A percentile compares a stretch with the other conserved stretches of the same genome.
Evolutionary conservation across 2,797 vertebrate genomes (phyloP).

Genomic region (Clamator glandarius): DNA sequence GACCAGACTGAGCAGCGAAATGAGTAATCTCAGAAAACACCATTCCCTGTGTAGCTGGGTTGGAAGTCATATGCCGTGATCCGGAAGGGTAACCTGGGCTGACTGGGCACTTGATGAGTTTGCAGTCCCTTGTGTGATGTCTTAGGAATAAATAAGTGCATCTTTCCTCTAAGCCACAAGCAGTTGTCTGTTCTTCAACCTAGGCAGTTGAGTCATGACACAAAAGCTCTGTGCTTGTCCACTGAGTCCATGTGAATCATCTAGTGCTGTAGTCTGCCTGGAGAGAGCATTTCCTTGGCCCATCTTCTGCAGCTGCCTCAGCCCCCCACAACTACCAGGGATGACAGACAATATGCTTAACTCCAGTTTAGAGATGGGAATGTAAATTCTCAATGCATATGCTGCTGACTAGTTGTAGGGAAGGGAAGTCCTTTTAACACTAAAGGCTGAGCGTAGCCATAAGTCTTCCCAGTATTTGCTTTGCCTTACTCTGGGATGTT

Average conservation of each 20-base stretch:
- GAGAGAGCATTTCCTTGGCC: background rate
- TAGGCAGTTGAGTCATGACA: fast-evolving
- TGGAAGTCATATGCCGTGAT: background rate
- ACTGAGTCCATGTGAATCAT: background rate
- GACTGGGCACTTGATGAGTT: background rate
- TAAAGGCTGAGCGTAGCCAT: background rate
- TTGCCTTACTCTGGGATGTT: background rate
- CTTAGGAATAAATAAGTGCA: background rate
- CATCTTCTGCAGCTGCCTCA: background rate
- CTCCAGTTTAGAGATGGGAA: background rate
- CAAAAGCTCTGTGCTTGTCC: background rate
- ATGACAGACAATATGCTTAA: background rate
- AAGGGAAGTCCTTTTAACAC: background rate
- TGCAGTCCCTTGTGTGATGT: background rate
- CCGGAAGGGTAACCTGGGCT: background rate
- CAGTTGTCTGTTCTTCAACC: background rate
- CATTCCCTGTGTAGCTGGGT: background rate
- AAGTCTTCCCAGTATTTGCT: background rate
- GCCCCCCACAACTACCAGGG: background rate
- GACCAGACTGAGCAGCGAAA: background rate
- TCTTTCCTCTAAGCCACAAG: background rate
- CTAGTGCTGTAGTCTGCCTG: background rate
- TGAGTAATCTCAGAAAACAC: background rate
- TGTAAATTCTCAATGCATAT: background rate
- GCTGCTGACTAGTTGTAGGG: background rate